A percentile compares a stretch with the other conserved stretches of the same genome.
Evolutionary conservation across 2,888 invertebrate genomes (phyloP).

Genomic region (Smittia sp.): DNA sequence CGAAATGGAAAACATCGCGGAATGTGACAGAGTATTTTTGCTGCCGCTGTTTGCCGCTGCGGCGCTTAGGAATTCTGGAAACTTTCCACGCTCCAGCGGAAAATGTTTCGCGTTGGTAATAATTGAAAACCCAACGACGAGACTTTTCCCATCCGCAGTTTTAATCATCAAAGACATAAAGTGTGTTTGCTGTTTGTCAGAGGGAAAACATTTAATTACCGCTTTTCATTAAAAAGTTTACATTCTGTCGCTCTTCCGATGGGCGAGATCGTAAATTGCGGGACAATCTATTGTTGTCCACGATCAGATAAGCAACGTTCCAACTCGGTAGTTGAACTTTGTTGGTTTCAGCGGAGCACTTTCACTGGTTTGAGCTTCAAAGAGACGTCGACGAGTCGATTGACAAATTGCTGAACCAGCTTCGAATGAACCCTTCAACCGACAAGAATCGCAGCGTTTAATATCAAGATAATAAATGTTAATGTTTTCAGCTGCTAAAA

Average conservation of each 20-base stretch:
- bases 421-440: not conserved
- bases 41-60: not conserved
- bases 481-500: constrained; percentile 39
- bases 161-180: constrained; percentile 31
- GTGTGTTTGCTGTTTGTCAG: constrained; percentile 5
- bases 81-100: not conserved
- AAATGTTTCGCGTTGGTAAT: not conserved
- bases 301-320: no score
- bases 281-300: no score
- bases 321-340: no score
- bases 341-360: no score
- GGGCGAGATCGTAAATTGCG: no score
- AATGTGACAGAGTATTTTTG: constrained; percentile 33
- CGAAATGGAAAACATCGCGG: constrained; percentile 16
- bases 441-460: constrained; percentile 22
- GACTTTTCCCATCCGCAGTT: constrained; percentile 27
- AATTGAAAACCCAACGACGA: not conserved
- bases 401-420: not conserved
- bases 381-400: not conserved
- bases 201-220: constrained; percentile 37
- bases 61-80: not conserved
- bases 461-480: constrained; percentile 41
- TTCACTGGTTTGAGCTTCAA: not conserved
- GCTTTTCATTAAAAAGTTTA: constrained; percentile 38
- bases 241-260: not conserved